These are phyloP conservation scores for Mantis religiosa DNA, from an alignment of 2,888 invertebrate species.

Conservation along the genomic window DNA sequence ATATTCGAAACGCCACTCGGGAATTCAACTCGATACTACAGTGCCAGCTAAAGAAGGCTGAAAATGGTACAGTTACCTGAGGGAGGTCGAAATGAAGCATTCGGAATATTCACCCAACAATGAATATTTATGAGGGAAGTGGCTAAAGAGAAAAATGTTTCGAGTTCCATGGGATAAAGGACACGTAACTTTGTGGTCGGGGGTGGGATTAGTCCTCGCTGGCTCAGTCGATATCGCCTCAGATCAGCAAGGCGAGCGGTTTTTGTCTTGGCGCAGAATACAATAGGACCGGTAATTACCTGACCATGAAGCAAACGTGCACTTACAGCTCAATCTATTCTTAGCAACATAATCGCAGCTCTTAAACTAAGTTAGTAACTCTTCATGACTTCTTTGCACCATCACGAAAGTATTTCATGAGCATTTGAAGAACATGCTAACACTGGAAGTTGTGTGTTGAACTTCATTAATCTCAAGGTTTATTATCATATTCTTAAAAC, in stretches of 20 bases:
- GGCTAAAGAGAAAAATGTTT: not conserved
- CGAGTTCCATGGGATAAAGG: not conserved
- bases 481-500: too few species aligned
- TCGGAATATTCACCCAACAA: conserved; percentile 22
- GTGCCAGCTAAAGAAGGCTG: not conserved
- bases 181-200: not conserved
- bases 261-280: not conserved
- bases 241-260: not conserved
- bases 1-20: not conserved
- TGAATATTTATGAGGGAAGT: conserved; percentile 20
- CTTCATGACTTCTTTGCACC: too few species aligned
- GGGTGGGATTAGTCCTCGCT: not conserved
- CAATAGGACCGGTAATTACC: not conserved
- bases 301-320: too few species aligned
- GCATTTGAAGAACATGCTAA: too few species aligned
- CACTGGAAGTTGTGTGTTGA: too few species aligned
- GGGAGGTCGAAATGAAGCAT: conserved; percentile 11
- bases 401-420: too few species aligned
- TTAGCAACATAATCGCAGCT: too few species aligned
- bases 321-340: too few species aligned
- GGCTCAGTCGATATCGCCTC: not conserved
- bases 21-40: not conserved
- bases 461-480: too few species aligned
- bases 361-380: too few species aligned
- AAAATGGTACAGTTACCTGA: not conserved